Percentiles rank a stretch among this genome's conserved stretches.
Conservation (phyloP, 2,888 invertebrate species). For the Parochlus steinenii region DNA sequence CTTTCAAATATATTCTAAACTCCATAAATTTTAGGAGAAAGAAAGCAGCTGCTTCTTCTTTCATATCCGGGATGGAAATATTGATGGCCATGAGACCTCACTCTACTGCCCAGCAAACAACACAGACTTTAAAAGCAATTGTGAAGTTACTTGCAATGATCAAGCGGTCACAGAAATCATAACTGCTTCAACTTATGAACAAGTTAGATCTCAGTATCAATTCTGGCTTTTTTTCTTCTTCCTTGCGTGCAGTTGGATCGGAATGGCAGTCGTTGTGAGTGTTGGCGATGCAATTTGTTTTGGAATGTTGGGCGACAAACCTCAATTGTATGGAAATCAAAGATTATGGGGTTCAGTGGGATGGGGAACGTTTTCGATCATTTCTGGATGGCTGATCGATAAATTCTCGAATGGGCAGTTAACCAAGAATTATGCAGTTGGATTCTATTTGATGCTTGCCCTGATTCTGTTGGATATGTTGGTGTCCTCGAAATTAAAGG, state of each 20-base stretch:
- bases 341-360: slow-evolving; percentile 78
- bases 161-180: slow-evolving; percentile 18
- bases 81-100: background rate
- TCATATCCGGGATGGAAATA: slow-evolving; percentile 3
- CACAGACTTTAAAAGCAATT: slow-evolving; percentile 21
- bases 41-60: slow-evolving; percentile 3
- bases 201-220: slow-evolving; percentile 34
- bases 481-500: slow-evolving; percentile 46
- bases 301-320: slow-evolving; percentile 49
- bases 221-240: slow-evolving; percentile 67
- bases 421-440: slow-evolving; percentile 58
- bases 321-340: slow-evolving; percentile 41
- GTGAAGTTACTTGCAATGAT: slow-evolving; percentile 23
- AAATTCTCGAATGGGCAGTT: slow-evolving; percentile 35
- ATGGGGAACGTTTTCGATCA: slow-evolving; percentile 61
- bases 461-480: slow-evolving; percentile 48
- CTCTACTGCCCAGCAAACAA: slow-evolving; percentile 3
- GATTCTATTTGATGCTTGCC: slow-evolving; percentile 57
- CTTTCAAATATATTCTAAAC: too few species aligned
- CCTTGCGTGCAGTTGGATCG: slow-evolving; percentile 64
- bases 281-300: slow-evolving; percentile 84
- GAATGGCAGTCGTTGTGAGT: slow-evolving; percentile 73
- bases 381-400: slow-evolving; percentile 66
- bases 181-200: slow-evolving; percentile 18
- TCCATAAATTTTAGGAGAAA: too few species aligned